A percentile compares a stretch with the other conserved stretches of the same genome.
Conservation (phyloP, 2,888 invertebrate species). For the Drosophila macrothrix region DNA sequence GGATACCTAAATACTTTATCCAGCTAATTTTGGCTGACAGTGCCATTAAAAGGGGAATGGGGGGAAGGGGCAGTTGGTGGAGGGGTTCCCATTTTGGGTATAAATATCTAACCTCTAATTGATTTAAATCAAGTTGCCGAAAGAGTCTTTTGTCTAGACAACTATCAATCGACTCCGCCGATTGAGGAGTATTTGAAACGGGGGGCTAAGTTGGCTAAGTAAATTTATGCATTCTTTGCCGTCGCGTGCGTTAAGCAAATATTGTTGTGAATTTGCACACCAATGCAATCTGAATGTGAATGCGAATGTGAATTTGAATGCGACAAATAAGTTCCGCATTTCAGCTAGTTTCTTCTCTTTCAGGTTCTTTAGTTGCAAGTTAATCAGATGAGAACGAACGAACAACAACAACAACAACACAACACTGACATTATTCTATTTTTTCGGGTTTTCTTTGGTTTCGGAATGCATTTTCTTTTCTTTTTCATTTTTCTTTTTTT, state of each 20-base stretch:
- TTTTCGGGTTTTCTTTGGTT: slow-evolving; percentile 24
- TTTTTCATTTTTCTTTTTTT: not conserved
- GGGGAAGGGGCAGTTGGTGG: not conserved
- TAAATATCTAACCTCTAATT: slow-evolving; percentile 58
- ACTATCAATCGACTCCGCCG: slow-evolving; percentile 38
- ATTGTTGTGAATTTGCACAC: slow-evolving; percentile 65
- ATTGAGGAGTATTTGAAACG: not conserved
- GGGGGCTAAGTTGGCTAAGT: not conserved
- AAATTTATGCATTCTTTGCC: slow-evolving; percentile 50
- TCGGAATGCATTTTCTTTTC: slow-evolving; percentile 63
- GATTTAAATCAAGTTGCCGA: slow-evolving; percentile 78
- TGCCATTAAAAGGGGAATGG: slow-evolving; percentile 39
- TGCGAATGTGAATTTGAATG: slow-evolving; percentile 39
- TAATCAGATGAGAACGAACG: slow-evolving; percentile 58
- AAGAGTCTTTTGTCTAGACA: slow-evolving; percentile 68
- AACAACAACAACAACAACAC: not conserved
- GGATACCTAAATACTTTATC: slow-evolving; percentile 70
- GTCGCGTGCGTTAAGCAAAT: slow-evolving; percentile 77
- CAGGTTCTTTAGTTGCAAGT: slow-evolving; percentile 55
- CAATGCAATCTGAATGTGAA: slow-evolving; percentile 67
- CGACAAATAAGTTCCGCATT: slow-evolving; percentile 80
- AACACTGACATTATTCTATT: not conserved
- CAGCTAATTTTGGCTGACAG: slow-evolving; percentile 74
- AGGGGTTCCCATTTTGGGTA: not conserved
- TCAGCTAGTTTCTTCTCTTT: slow-evolving; percentile 33